Percentiles rank a stretch among this genome's conserved stretches.
These are phyloP conservation scores for Gila robusta DNA, from an alignment of 2,797 vertebrate genomes.

Conservation along the genomic window DNA sequence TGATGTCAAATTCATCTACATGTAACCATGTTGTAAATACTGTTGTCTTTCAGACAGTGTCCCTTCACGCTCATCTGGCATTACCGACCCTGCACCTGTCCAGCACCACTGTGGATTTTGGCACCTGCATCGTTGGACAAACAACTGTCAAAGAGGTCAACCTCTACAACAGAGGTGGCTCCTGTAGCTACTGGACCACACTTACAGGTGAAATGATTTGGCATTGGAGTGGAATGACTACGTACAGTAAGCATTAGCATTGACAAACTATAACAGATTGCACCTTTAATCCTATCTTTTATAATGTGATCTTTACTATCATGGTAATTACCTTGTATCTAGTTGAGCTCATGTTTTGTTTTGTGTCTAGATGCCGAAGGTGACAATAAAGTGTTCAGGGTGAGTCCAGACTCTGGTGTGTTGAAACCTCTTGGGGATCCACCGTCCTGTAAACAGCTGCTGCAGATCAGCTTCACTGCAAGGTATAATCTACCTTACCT, in stretches of 20 bases:
- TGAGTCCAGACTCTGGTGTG: constrained; percentile 81
- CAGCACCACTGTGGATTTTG: constrained; percentile 81
- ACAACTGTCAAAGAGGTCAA: constrained; percentile 75
- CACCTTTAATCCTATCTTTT: background rate
- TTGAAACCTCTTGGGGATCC: constrained; percentile 72
- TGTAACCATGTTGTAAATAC: background rate
- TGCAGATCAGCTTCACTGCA: constrained; percentile 88
- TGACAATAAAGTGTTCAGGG: constrained; percentile 73
- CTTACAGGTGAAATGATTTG: constrained; percentile 74
- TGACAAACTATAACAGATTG: background rate
- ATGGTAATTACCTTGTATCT: background rate
- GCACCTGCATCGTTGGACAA: constrained; percentile 83
- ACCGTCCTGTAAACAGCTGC: constrained; percentile 64
- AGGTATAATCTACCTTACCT: constrained; percentile 77
- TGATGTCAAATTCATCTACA: background rate
- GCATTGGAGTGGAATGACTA: background rate
- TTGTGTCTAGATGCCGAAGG: constrained; percentile 61
- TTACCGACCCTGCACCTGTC: constrained; percentile 85
- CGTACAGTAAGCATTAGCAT: background rate
- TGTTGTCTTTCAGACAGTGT: constrained; percentile 78
- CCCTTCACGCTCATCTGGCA: constrained; percentile 79
- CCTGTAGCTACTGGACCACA: constrained; percentile 84
- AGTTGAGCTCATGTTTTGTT: constrained; percentile 22
- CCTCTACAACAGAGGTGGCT: constrained; percentile 80
- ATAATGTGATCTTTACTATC: background rate